A percentile compares a stretch with the other conserved stretches of the same genome.
Evolutionary conservation across 2,888 invertebrate species (phyloP).

Genomic region (Ectropis crepuscularia): DNA sequence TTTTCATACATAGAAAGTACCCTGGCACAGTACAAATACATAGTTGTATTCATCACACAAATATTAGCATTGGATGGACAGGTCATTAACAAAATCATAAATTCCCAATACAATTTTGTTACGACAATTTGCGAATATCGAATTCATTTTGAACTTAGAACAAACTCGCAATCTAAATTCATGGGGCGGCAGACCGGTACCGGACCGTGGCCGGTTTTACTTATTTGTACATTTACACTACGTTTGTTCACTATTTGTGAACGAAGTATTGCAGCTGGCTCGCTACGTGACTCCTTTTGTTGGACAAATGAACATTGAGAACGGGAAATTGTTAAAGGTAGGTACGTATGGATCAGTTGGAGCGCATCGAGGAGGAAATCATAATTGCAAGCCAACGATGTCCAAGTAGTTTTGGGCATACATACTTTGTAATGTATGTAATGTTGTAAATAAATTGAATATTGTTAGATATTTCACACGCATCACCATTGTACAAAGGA

Average conservation of each 20-base stretch:
- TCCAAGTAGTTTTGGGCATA: too few species aligned
- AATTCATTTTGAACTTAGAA: conserved; percentile 74
- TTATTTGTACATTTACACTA: conserved; percentile 59
- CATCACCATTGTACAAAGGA: too few species aligned
- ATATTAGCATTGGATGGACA: too few species aligned
- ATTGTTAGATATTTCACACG: too few species aligned
- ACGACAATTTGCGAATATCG: conserved; percentile 54
- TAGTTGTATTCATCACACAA: too few species aligned
- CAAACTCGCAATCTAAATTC: conserved; percentile 81
- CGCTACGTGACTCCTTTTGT: conserved; percentile 48
- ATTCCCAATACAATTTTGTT: conserved; percentile 44
- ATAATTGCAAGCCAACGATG: too few species aligned
- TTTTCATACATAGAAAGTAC: too few species aligned
- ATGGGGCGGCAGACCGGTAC: conserved; percentile 61
- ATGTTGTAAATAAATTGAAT: too few species aligned
- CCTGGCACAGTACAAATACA: too few species aligned
- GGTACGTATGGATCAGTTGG: background rate
- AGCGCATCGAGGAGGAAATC: too few species aligned
- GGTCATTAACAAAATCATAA: too few species aligned
- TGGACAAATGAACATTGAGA: conserved; percentile 42
- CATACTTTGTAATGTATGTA: too few species aligned
- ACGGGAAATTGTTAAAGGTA: conserved; percentile 7
- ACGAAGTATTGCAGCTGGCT: conserved; percentile 49
- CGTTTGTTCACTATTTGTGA: conserved; percentile 52
- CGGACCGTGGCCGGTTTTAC: conserved; percentile 56